Evolutionary conservation across 2,113 vertebrate species (phyloP), one percentile per base, ranked within the genome.

Genomic region (Malurus alboscapulatus): DNA sequence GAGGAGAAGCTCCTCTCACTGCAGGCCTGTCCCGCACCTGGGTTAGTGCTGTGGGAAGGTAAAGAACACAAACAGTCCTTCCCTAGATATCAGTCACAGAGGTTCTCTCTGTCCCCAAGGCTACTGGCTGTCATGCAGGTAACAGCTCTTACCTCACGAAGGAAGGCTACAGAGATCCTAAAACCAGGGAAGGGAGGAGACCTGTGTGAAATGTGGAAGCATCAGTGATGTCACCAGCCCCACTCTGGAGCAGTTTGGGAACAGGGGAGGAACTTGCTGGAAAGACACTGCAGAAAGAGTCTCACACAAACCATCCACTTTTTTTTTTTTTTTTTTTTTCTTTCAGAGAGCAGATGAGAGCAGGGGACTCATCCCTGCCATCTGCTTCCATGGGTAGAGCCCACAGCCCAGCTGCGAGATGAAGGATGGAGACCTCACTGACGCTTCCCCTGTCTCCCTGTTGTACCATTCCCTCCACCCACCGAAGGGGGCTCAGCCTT

Each of bases 381-480:
- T 94, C 96, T 96, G 94, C 95, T 94, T 95, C 95, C 95, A 96
- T 90, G 93, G 96, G 94, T 72, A 96, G 92, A 97, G 24, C 48
- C 88, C 90, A 44, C 88, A 16, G 12, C 18, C 59, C 92, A 90
- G 92, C 95, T 94, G 87, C 9, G 10, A 83, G 44, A 88, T 34
- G 50, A n/a, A 22, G 32, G 11, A 58, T 2, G 7, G 7, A 79
- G 13, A 59, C 55, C 21, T 79, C 1, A 0, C 65, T 54, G 69
- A 40, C 0, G 0, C 17, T 42, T 47, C 68, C 13, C 12, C 44
- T 77, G 38, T 27, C 79, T 50, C 55, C 25, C 27, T 6, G 1
- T 27, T 32, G 34, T 42, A 59, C 38, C 15, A 0, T 6, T 59
- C 47, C 36, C 62, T 42, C 12, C 22, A 26, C 5, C 6, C 20